Conservation (phyloP, 2,113 vertebrate genomes). For the Setophaga coronata region DNA sequence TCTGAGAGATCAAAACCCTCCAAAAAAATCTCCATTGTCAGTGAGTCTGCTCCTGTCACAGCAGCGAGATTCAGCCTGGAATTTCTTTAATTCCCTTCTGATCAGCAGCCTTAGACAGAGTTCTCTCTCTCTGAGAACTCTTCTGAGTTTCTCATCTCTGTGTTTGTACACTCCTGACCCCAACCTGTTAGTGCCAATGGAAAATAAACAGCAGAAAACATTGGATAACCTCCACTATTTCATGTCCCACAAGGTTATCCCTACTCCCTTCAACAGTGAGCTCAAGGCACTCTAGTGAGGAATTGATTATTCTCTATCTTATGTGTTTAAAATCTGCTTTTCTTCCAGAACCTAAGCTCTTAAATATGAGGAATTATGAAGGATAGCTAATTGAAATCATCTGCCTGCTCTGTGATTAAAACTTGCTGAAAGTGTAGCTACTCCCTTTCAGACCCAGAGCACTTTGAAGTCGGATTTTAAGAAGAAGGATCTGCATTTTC, state of each 20-base stretch:
- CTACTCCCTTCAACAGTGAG: background rate
- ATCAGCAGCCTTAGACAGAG: background rate
- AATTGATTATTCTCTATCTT: background rate
- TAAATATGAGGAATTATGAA: background rate
- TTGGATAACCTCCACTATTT: background rate
- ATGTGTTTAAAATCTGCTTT: background rate
- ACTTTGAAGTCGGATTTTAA: background rate
- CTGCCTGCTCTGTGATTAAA: background rate
- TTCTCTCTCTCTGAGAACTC: background rate
- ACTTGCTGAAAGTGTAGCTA: background rate
- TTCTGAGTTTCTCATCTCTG: background rate
- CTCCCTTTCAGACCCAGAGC: background rate
- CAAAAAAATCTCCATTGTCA: background rate
- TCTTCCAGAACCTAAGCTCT: background rate
- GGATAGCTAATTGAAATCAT: background rate
- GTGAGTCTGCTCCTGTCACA: background rate
- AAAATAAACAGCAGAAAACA: background rate
- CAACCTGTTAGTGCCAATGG: background rate
- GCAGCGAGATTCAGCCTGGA: background rate
- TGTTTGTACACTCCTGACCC: background rate
- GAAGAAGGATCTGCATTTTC: background rate
- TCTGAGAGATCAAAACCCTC: background rate
- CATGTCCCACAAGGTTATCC: background rate
- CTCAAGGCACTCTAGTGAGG: background rate
- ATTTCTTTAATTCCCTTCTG: background rate